A percentile compares a stretch with the other conserved stretches of the same genome.
These are phyloP conservation scores for Notolabrus celidotus DNA, from an alignment of 2,797 vertebrate genomes.

Conservation along the genomic window DNA sequence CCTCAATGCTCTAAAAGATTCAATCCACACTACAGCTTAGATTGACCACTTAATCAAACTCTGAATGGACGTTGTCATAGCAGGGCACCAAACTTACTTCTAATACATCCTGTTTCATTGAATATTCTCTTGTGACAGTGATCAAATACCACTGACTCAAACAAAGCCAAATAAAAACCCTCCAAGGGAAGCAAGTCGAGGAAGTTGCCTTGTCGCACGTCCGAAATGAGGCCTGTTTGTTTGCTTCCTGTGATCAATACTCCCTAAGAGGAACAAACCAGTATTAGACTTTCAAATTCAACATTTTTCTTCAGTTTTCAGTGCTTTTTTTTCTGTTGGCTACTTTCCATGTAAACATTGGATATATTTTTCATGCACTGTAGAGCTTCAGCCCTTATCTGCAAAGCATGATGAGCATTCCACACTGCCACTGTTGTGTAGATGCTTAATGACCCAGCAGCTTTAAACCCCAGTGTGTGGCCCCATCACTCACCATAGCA, in stretches of 20 bases:
- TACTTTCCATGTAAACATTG: conserved; percentile 7
- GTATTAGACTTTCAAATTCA: conserved; percentile 44
- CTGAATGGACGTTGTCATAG: conserved; percentile 29
- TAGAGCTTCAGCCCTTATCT: conserved; percentile 35
- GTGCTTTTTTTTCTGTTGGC: not conserved
- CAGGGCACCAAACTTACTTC: conserved; percentile 27
- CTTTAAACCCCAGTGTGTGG: conserved; percentile 63
- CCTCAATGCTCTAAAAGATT: conserved; percentile 30
- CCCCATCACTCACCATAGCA: conserved; percentile 52
- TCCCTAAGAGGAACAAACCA: conserved; percentile 31
- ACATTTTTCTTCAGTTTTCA: conserved; percentile 4
- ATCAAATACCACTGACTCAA: conserved; percentile 35
- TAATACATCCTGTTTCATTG: conserved; percentile 34
- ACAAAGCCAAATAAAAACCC: conserved; percentile 27
- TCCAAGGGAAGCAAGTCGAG: conserved; percentile 21
- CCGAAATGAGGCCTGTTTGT: conserved; percentile 42
- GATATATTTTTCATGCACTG: conserved; percentile 28
- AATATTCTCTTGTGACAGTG: conserved; percentile 39
- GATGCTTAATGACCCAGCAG: conserved; percentile 60
- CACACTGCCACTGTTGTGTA: conserved; percentile 61
- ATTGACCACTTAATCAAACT: conserved; percentile 42
- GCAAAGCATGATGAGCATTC: conserved; percentile 57
- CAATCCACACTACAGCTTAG: conserved; percentile 8
- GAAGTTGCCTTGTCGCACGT: conserved; percentile 45
- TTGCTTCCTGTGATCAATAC: conserved; percentile 56